Evolutionary conservation across 2,797 vertebrate genomes (phyloP).

Genomic region (Lutjanus campechanus): DNA sequence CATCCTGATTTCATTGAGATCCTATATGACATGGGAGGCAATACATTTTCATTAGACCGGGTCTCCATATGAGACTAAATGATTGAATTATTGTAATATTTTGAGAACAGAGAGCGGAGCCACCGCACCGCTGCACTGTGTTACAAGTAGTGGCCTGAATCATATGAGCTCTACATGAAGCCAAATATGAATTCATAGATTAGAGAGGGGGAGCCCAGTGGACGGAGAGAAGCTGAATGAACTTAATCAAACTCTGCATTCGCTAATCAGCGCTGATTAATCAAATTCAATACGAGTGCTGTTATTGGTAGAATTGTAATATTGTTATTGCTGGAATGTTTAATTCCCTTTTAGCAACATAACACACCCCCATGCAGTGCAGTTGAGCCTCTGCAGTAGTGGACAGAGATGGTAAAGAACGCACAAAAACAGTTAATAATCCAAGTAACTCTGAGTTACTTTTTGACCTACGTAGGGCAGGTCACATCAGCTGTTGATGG

Average conservation of each 20-base stretch:
- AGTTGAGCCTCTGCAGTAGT: neutral
- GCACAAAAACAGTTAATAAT: slow-evolving; percentile 1
- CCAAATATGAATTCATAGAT: neutral
- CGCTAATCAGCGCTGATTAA: neutral
- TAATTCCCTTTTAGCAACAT: neutral
- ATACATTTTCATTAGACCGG: slow-evolving; percentile 1
- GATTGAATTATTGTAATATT: neutral
- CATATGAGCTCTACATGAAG: neutral
- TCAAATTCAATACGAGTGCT: neutral
- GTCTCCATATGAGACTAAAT: neutral
- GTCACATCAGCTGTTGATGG: too few relatives aligned
- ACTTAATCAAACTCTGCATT: neutral
- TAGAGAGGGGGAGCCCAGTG: neutral
- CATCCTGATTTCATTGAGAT: neutral
- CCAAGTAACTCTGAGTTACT: too few relatives aligned
- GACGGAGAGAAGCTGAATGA: neutral
- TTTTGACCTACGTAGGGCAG: too few relatives aligned
- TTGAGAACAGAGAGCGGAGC: neutral
- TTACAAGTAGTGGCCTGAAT: neutral
- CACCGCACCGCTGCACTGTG: neutral
- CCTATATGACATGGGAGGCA: neutral
- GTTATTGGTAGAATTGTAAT: neutral
- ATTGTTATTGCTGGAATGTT: neutral
- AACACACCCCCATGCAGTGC: neutral
- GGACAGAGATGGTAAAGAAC: neutral